Base-by-base conservation (phyloP, 2,888 invertebrate species). In the Eulithis prunata region DNA sequence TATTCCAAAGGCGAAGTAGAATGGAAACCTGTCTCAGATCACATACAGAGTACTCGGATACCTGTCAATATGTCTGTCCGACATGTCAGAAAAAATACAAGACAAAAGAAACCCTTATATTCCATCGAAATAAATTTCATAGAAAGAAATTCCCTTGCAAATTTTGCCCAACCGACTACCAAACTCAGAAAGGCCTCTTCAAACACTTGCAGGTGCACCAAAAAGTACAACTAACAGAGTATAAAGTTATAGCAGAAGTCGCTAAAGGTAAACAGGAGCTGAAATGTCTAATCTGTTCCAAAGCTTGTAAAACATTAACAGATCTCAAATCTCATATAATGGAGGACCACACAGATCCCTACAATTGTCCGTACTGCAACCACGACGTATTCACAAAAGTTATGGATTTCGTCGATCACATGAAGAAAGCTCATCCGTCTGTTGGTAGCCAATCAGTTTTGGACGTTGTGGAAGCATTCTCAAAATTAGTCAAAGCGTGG, bases 141-240 rank as follows among this genome's bases (percentile, higher is more conserved):
- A 78, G 87, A 57, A 91, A 90, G 70, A 84, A 85, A 62, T 91
- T 89, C 64, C 87, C 89, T 0, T 93, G 93, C 69, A 93, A 93
- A 75, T 92, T 93, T 68, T 93, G 93, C 63, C 93, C 93, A 0
- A 91, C 91, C n/a, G 90, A 91, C 70, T 91, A 91, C 57, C 81
- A 86, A 64, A 90, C 89, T 0, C 77, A 88, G 0, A 92, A 91
- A 69, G 89, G 90, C 61, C 77, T 93, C 3, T 90, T 92, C 70
- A 89, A 88, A 76, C 93, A 93, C 76, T 75, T 93, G 28, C 88
- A 88, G 71, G 79, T 86, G 47, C 93, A 93, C 69, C 91, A 91
- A 70, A 90, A 89, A 76, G 90, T 91, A 0, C 93, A 93, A 64
- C 68, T 91, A n/a, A 90, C 86, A 79, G 92, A 93, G 69, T 91